Conservation (phyloP, 2,888 invertebrate genomes). For the Emesis furor region DNA sequence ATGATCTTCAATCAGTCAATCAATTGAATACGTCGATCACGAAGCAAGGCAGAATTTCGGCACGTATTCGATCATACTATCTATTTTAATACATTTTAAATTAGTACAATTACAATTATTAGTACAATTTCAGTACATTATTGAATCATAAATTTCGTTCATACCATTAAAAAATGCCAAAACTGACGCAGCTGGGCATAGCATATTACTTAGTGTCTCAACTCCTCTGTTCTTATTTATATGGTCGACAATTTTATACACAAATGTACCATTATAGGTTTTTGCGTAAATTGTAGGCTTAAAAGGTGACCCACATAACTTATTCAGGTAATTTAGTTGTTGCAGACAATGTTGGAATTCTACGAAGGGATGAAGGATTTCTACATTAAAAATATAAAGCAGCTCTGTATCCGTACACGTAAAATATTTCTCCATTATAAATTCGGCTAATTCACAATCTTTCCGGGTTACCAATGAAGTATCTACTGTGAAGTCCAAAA, state of each 20-base stretch:
- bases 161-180: conserved; percentile 19
- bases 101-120: too few species aligned
- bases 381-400: conserved; percentile 48
- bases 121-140: background rate
- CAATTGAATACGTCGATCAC: too few species aligned
- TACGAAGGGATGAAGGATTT: conserved; percentile 66
- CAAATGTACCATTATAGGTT: conserved; percentile 78
- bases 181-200: background rate
- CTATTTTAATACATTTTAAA: too few species aligned
- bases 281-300: conserved; percentile 72
- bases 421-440: conserved; percentile 69
- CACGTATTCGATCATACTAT: too few species aligned
- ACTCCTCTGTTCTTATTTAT: background rate
- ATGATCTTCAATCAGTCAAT: too few species aligned
- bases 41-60: too few species aligned
- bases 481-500: background rate
- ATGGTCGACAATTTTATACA: conserved; percentile 71
- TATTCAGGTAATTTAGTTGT: conserved; percentile 79
- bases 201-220: background rate
- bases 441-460: conserved; percentile 66
- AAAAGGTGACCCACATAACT: conserved; percentile 77
- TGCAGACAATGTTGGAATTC: conserved; percentile 79
- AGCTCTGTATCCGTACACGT: conserved; percentile 38
- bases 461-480: background rate
- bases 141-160: conserved; percentile 6